Evolutionary conservation across 2,797 vertebrate genomes (phyloP).

Genomic region (Hemitrygon akajei): DNA sequence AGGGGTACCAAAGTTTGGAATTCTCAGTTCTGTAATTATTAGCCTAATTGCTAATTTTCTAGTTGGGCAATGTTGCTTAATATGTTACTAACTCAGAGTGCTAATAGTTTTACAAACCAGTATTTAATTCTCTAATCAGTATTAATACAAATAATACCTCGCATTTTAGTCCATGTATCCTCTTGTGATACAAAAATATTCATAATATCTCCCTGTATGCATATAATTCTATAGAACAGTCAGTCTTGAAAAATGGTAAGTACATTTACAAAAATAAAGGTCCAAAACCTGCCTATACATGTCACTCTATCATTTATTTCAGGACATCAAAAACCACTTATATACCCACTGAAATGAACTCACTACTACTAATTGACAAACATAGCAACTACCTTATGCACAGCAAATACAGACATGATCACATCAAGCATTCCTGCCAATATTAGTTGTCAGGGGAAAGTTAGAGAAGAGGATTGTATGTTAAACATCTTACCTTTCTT

Average conservation of each 20-base stretch:
- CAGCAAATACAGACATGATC: background rate
- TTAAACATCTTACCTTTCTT: no score
- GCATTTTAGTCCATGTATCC: background rate
- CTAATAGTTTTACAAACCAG: background rate
- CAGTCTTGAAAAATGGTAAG: background rate
- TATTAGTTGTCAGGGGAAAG: no score
- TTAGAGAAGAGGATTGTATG: no score
- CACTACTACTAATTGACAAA: background rate
- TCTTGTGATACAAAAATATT: background rate
- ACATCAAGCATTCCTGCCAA: no score
- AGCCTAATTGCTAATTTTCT: background rate
- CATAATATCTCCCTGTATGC: background rate
- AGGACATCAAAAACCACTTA: background rate
- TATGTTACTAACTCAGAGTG: background rate
- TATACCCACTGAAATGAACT: background rate
- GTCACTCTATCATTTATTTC: background rate
- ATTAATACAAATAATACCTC: background rate
- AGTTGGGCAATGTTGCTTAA: constrained; percentile 6
- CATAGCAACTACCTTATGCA: background rate
- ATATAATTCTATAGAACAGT: background rate
- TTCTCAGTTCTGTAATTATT: background rate
- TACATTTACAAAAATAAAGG: background rate
- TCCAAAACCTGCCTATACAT: background rate
- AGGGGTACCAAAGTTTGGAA: background rate
- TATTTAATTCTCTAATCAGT: background rate